These are phyloP conservation scores for Paratrypauchen microcephalus DNA, from an alignment of 2,797 vertebrate genomes.

Conservation along the genomic window DNA sequence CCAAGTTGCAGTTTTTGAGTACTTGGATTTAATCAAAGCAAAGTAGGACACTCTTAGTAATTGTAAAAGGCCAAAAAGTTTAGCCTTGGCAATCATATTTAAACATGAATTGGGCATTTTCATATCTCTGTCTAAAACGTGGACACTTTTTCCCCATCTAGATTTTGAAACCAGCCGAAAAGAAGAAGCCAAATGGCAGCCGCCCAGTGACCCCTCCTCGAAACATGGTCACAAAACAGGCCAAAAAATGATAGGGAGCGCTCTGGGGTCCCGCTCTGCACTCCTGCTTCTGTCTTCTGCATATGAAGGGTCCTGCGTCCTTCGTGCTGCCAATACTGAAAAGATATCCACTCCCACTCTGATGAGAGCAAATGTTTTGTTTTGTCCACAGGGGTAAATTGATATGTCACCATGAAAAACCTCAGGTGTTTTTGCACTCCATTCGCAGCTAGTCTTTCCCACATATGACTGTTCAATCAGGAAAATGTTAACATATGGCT, in stretches of 20 bases:
- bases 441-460: constrained; percentile 78
- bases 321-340: constrained; percentile 71
- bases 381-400: constrained; percentile 75
- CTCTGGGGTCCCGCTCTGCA: constrained; percentile 41
- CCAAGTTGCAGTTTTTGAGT: no score
- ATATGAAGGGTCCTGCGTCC: constrained; percentile 61
- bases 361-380: constrained; percentile 72
- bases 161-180: constrained; percentile 99
- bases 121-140: background rate
- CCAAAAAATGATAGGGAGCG: constrained; percentile 87
- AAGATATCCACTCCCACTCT: constrained; percentile 66
- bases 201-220: constrained; percentile 95
- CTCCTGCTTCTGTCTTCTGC: constrained; percentile 63
- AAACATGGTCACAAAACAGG: constrained; percentile 98
- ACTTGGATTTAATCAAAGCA: no score
- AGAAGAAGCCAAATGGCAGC: constrained; percentile 97
- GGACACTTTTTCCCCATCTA: constrained; percentile 55
- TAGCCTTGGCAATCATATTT: no score
- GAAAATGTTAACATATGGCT: constrained; percentile 73
- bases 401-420: constrained; percentile 75
- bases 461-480: constrained; percentile 78
- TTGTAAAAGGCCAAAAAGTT: no score
- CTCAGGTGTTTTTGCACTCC: constrained; percentile 82
- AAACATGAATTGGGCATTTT: no score
- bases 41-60: no score